phyloP scores from a whole-genome alignment of 2,797 vertebrate species.

The Delichon dasypus region DNA sequence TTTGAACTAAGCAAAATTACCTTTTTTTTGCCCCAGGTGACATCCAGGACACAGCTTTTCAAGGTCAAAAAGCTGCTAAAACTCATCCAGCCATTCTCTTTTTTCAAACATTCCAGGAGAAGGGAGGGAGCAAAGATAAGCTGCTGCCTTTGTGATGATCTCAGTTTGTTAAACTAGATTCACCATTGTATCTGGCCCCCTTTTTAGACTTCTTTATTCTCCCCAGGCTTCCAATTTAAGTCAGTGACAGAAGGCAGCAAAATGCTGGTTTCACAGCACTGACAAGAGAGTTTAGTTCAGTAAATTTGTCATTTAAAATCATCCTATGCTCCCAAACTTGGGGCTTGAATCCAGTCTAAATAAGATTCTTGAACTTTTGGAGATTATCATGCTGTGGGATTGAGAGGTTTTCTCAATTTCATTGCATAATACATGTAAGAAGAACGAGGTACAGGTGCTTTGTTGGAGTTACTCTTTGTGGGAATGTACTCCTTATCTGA shows the following conservation, averaged over 20 bases:
- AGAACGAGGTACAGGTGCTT: neutral
- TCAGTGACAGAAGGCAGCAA: slow-evolving; percentile 10
- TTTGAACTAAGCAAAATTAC: neutral
- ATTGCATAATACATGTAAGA: neutral
- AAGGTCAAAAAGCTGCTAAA: neutral
- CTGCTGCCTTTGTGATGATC: slow-evolving; percentile 2
- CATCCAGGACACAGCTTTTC: neutral
- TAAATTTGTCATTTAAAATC: slow-evolving; percentile 28
- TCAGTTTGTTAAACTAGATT: neutral
- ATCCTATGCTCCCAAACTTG: neutral
- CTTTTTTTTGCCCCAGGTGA: neutral
- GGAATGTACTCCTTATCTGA: neutral
- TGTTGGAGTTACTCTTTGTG: neutral
- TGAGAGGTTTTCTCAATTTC: neutral
- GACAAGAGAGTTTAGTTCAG: neutral
- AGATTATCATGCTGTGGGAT: neutral
- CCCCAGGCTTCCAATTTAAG: slow-evolving; percentile 1
- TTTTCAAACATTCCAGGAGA: neutral
- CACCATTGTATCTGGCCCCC: neutral
- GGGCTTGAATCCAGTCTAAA: neutral
- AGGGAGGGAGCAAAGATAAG: neutral
- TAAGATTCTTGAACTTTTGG: neutral
- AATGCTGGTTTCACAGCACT: slow-evolving; percentile 1
- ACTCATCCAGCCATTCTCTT: neutral
- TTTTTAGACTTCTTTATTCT: slow-evolving; percentile 24